Evolutionary conservation across 2,888 invertebrate species (phyloP), one percentile per base, ranked within the genome.

Genomic region (Polyploca ridens): DNA sequence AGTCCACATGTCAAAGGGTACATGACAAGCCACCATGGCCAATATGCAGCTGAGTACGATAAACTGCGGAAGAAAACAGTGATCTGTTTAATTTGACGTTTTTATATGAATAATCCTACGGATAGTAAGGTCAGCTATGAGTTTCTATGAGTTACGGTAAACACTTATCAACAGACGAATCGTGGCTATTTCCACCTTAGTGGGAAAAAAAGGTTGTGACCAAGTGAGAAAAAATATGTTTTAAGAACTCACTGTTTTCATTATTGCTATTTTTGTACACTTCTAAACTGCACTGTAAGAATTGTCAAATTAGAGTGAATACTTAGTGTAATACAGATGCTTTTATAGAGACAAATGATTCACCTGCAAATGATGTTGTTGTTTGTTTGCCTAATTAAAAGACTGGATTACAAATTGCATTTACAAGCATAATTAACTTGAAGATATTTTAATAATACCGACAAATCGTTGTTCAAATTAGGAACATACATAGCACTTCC

Each of bases 11-110:
- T 75, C 66, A 11, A 44, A 33, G 3, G 81, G 79, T 0, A 75
- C 75, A 58, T 79, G 68, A 44, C 71, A 67, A 6, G 74, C 76
- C 54, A 72, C 41, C 41, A 41, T 38, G 0, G 76, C 82, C 7
- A 77, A 68, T 67, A 86, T 16, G 70, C 80, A 80, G 49, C 75
- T 74, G 33, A 84, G 61, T 33, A 83, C 67, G 13, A 84, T 59
- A 44, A 84, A 60, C 86, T 85, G 41, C 41, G 71, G 7, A 69
- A 68, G 44, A 33, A 27, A 63, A 57, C 57, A 46, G 5, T 46
- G 46, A n/a, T 16, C 57, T 49, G 14, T 58, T 35, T 54, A 61
- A 41, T 2, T 58, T 58, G 41, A 41, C 10, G 10, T 38, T 10
- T 10, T 38, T 10, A 38, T 8, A 41, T 41, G 41, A 13, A 0